Conservation (phyloP, 2,888 invertebrate genomes). For the Troglohyphantes excavatus region DNA sequence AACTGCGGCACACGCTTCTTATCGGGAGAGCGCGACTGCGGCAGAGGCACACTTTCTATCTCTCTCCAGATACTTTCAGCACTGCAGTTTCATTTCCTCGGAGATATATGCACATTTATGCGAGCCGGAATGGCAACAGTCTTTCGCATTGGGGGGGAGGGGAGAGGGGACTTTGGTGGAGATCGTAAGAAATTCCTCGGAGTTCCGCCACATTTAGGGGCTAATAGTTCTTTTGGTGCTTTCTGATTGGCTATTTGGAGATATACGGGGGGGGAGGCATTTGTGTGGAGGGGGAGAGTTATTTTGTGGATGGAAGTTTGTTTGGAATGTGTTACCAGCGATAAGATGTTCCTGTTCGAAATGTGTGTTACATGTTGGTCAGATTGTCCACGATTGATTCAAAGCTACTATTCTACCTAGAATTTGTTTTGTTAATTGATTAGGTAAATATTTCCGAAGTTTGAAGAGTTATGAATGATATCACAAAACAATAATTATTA, state of each 20-base stretch:
- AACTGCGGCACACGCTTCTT: background rate
- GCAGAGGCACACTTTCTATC: background rate
- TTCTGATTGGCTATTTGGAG: constrained; percentile 59
- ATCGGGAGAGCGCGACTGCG: too few species aligned
- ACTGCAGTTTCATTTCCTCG: constrained; percentile 20
- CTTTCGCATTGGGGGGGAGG: background rate
- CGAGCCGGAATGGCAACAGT: constrained; percentile 37
- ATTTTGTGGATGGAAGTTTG: constrained; percentile 7
- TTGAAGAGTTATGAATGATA: too few species aligned
- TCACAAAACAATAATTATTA: too few species aligned
- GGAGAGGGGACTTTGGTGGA: too few species aligned
- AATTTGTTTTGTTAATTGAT: too few species aligned
- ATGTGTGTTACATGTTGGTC: too few species aligned
- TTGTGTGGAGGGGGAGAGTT: background rate
- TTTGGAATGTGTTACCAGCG: too few species aligned
- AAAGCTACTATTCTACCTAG: too few species aligned
- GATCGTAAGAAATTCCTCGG: constrained; percentile 53
- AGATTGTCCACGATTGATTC: too few species aligned
- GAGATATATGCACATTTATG: constrained; percentile 15
- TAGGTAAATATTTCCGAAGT: too few species aligned
- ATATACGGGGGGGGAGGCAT: background rate
- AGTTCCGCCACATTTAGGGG: constrained; percentile 43
- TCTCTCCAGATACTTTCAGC: background rate
- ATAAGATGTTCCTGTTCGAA: too few species aligned
- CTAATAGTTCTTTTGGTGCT: constrained; percentile 59